A percentile compares a stretch with the other conserved stretches of the same genome.
Evolutionary conservation across 2,113 vertebrate genomes (phyloP).

Genomic region (Manacus vitellinus): DNA sequence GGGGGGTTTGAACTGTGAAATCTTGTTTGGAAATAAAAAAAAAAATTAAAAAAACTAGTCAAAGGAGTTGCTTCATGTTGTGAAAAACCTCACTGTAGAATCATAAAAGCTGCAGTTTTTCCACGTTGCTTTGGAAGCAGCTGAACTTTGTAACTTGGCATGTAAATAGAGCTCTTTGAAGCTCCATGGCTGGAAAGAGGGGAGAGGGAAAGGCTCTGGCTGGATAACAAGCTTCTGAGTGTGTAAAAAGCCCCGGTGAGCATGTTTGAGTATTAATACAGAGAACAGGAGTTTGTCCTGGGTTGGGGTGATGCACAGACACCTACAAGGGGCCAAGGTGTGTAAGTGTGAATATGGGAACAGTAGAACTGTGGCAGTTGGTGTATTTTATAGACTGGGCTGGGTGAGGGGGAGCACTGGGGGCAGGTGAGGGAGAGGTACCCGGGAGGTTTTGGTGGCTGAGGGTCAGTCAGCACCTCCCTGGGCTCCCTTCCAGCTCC

Average conservation of each 20-base stretch:
- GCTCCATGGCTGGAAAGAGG: background rate
- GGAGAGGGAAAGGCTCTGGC: background rate
- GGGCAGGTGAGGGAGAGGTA: background rate
- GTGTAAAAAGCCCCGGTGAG: background rate
- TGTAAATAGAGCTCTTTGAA: slow-evolving; percentile 61
- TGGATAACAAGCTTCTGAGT: background rate
- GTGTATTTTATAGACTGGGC: background rate
- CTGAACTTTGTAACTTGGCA: slow-evolving; percentile 61
- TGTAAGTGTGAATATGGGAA: background rate
- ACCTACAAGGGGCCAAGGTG: background rate
- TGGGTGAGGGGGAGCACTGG: rapidly evolving
- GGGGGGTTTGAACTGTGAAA: background rate
- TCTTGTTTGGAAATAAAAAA: background rate
- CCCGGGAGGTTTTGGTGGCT: background rate
- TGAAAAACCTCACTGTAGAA: slow-evolving; percentile 40
- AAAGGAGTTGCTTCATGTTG: slow-evolving; percentile 7
- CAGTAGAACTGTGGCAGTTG: background rate
- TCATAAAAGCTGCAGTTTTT: slow-evolving; percentile 50
- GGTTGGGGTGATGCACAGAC: background rate
- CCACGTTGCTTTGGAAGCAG: slow-evolving; percentile 36
- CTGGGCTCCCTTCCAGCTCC: background rate
- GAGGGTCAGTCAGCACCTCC: background rate
- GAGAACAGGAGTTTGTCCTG: background rate
- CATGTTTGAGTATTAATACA: background rate
- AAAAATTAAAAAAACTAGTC: background rate